Conservation (phyloP, 2,888 invertebrate genomes). For the Scaptomyza flava region DNA sequence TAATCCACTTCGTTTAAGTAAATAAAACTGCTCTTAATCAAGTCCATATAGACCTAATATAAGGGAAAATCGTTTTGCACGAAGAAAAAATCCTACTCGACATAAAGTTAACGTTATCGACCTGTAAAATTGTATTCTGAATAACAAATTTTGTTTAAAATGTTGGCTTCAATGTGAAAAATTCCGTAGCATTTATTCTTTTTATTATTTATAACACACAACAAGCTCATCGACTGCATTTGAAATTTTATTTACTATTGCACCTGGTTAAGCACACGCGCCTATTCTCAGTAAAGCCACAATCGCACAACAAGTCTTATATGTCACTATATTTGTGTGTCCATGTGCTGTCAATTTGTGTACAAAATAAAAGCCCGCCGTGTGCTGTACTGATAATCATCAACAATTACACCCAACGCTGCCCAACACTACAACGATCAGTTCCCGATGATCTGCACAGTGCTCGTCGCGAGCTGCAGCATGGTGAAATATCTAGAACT, state of each 20-base stretch:
- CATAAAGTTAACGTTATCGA: no score
- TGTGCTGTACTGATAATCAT: constrained; percentile 63
- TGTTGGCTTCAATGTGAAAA: no score
- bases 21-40: no score
- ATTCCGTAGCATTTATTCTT: background rate
- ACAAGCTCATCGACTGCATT: background rate
- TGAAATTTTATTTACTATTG: constrained; percentile 2
- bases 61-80: no score
- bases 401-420: constrained; percentile 65
- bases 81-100: no score
- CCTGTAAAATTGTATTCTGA: no score
- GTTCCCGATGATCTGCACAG: constrained; percentile 91
- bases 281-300: constrained; percentile 42
- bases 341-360: constrained; percentile 37
- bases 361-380: constrained; percentile 42
- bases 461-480: constrained; percentile 89
- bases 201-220: background rate
- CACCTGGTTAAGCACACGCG: constrained; percentile 46
- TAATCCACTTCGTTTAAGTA: no score
- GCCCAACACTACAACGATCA: constrained; percentile 80
- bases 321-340: constrained; percentile 32
- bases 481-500: constrained; percentile 89
- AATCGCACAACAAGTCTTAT: constrained; percentile 29
- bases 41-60: no score
- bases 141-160: no score